phyloP scores from a whole-genome alignment of 2,888 invertebrate species.

The Leucophora obtusa region DNA sequence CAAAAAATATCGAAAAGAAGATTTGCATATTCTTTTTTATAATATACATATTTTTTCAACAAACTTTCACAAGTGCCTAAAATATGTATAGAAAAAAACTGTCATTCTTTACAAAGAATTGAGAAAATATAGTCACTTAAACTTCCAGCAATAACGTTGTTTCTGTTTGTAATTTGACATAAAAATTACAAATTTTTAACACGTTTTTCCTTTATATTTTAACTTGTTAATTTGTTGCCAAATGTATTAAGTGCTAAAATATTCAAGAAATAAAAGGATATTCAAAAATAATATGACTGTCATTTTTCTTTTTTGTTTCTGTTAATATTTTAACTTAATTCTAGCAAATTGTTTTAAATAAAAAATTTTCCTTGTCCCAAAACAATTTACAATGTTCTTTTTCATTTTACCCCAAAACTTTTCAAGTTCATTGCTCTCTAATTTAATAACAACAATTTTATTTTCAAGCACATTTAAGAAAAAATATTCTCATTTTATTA shows the following conservation, averaged over 20 bases:
- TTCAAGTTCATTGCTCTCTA: slow-evolving; percentile 49
- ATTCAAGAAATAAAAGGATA: background rate
- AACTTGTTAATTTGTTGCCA: background rate
- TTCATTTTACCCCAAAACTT: slow-evolving; percentile 4
- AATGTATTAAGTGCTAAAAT: background rate
- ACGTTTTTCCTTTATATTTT: background rate
- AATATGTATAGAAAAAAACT: no score
- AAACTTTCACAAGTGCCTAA: no score
- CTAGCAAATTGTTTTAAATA: background rate
- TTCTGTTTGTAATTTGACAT: background rate
- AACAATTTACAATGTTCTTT: background rate
- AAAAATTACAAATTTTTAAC: background rate
- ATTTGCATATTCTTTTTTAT: no score
- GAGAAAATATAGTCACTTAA: no score
- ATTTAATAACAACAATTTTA: no score
- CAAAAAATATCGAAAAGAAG: no score
- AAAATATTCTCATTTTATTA: background rate
- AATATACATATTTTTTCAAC: no score
- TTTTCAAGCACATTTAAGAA: background rate
- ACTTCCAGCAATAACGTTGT: no score
- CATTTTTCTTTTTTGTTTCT: background rate
- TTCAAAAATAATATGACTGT: no score
- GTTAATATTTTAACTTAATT: background rate
- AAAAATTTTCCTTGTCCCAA: background rate
- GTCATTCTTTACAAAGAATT: no score